phyloP scores from a whole-genome alignment of 2,113 vertebrate genomes.

The Archocentrus centrarchus region DNA sequence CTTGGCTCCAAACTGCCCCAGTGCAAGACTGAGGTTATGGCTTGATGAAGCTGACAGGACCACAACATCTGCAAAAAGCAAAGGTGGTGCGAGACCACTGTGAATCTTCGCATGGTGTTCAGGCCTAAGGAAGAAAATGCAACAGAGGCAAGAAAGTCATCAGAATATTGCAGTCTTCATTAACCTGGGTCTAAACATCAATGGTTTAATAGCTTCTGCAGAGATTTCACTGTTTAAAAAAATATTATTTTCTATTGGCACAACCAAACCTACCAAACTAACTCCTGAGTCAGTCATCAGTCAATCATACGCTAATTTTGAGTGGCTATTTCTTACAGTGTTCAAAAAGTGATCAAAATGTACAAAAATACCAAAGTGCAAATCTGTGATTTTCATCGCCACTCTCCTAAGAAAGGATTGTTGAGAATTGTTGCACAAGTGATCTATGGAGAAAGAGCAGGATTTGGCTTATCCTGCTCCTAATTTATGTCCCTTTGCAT shows the following conservation, averaged over 20 bases:
- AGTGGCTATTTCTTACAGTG: not conserved
- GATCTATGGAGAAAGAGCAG: not conserved
- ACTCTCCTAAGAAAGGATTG: not conserved
- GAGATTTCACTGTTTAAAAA: not conserved
- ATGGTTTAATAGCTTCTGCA: no score
- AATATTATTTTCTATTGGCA: not conserved
- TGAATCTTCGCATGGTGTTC: not conserved
- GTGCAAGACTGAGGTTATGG: fast-evolving
- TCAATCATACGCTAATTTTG: not conserved
- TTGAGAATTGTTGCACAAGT: fast-evolving
- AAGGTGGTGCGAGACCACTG: fast-evolving
- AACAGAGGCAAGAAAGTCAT: not conserved
- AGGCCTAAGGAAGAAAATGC: not conserved
- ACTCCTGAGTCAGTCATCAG: not conserved
- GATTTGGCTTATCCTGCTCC: not conserved
- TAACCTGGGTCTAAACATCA: not conserved
- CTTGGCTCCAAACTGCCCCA: not conserved
- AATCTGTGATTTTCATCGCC: not conserved
- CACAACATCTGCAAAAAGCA: not conserved
- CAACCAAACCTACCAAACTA: not conserved
- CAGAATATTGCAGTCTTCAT: not conserved
- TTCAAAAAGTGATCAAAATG: not conserved
- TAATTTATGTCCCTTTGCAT: not conserved
- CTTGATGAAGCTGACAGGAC: not conserved
- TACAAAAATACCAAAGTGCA: not conserved